Evolutionary conservation across 2,113 vertebrate species (phyloP), one percentile per base, ranked within the genome.

Genomic region (Pelecanus crispus): DNA sequence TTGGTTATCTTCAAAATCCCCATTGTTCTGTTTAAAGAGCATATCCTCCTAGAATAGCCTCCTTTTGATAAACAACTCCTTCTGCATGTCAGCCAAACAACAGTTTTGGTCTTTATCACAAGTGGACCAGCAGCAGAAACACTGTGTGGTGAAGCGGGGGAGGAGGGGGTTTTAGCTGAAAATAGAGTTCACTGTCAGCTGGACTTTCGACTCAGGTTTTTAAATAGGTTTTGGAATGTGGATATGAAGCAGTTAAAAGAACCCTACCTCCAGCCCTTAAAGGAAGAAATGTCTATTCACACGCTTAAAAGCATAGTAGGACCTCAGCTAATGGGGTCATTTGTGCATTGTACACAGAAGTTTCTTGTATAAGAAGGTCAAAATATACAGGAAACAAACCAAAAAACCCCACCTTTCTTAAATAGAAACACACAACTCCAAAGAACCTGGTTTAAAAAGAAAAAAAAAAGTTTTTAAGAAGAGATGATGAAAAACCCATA

Each of bases 1-100:
- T 93, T 83, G 88, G 94, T 94, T 96, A 96, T 96, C 95, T 97
- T 61, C 89, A 96, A 94, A 96, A 97, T 97, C 95, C 94, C 80
- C 92, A 94, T 95, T 96, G 97, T 95, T 97, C 86, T 95, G 94
- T 95, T 97, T 97, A 97, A 96, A 97, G 95, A 93, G 94, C 92
- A 92, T 91, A 94, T 94, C 94, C 89, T 96, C 96, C 97, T 97
- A 96, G 95, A 97, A 97, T 97, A 97, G 96, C 92, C 83, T 87
- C 53, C 86, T 96, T 96, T 92, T 95, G 96, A 97, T 97, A 95
- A 95, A 97, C 95, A 91, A 95, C 95, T 94, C 92, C 90, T 96
- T 95, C 92, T 92, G 83, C 91, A 85, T 95, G 92, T 96, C 95
- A 96, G 93, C 95, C 88, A 95, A 95, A 94, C 87, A 95, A 91